Evolutionary conservation across 64 coral and sea anemone genomes (phyloP).

Genomic region (Hydrozoanthus tunicans): DNA sequence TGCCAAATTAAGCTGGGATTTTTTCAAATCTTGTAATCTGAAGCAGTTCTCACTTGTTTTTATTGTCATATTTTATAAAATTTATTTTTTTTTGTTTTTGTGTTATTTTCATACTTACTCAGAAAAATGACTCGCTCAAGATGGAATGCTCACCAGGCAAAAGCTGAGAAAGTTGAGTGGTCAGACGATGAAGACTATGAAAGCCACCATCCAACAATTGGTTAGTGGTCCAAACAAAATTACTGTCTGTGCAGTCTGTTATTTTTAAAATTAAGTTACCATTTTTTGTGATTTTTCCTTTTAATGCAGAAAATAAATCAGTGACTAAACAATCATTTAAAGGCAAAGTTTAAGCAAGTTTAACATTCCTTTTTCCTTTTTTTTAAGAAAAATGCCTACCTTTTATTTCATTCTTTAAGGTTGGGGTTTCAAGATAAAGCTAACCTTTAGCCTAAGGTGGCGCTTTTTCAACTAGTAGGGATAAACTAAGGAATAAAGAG

Average conservation of each 20-base stretch:
- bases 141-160: conserved; percentile 64
- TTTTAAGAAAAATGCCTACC: neutral
- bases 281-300: no score
- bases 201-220: neutral
- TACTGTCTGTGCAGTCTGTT: no score
- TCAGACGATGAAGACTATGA: conserved; percentile 61
- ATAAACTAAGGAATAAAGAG: no score
- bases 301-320: no score
- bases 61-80: neutral
- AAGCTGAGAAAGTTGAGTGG: conserved; percentile 69
- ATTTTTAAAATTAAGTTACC: neutral
- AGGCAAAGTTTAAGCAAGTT: neutral
- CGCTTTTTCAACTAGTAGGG: no score
- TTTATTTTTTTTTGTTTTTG: neutral
- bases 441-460: no score
- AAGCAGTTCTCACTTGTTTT: neutral
- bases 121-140: neutral
- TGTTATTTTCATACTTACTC: neutral
- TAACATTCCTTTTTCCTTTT: neutral
- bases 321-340: neutral
- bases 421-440: no score
- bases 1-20: no score
- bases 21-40: no score
- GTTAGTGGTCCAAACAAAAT: conserved; percentile 44
- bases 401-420: no score